Base-by-base conservation (phyloP, 2,888 invertebrate species). In the Nomada hirtipes region DNA sequence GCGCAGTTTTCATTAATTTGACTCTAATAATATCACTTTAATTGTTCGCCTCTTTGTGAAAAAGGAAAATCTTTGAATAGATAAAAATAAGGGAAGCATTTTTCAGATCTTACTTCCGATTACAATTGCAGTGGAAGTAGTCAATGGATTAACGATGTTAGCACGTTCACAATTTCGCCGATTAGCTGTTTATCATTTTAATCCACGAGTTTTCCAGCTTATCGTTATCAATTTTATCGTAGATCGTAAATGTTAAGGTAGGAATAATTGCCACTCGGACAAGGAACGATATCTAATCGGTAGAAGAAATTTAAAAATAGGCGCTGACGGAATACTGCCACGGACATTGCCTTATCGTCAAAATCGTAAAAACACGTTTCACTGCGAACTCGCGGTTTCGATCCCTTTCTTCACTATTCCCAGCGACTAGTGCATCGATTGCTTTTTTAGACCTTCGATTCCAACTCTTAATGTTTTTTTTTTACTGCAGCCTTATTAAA, bases 401-500 rank as follows among this genome's bases (percentile, higher is more conserved):
- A 42, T 53, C 52, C 10, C 53, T 70, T 50, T n/a, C 50, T 18
- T 55, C 15, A 52, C 52, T 4, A 10, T 23, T 26, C 13, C 47
- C 53, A 7, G 15, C 18, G 23, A 23, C 10, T 4, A 15, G 29
- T 36, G 29, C 60, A 57, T 23, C 52, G 42, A 44, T 72, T 50
- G 60, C 47, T 26, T 57, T 36, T 36, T 36, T 55, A 64, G 42
- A 70, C 59, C 50, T 59, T 64, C 71, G 67, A 13, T 57, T 74
- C 74, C 71, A 83, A 29, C 29, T 29, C 29, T 74, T 74, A 73
- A 81, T 81, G 77, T 53, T 64, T 50, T 64, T 50, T 83, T 83
- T 81, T 53, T 73, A 60, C 57, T 50, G 57, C 61, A 36, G 4
- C 36, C 36, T 7, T 7, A 7, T 36, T 36, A 7, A 36, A 36